Percentiles rank a stretch among this genome's conserved stretches.
Conservation (phyloP, 2,888 invertebrate genomes). For the Leucozona laternaria region DNA sequence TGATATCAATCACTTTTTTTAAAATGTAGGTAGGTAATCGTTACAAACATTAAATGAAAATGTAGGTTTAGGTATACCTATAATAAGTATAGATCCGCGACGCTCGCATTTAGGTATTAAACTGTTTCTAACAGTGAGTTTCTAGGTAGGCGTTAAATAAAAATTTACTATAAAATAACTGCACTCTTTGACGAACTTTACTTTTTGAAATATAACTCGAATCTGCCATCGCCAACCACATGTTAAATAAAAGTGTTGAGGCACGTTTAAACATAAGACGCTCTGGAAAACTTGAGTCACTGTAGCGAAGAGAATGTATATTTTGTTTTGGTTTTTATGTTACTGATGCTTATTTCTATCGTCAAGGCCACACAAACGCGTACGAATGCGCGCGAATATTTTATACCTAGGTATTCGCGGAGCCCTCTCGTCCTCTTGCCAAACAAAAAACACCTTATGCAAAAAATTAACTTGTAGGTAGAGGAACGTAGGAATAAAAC, state of each 20-base stretch:
- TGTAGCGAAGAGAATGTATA: constrained; percentile 48
- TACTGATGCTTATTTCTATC: constrained; percentile 26
- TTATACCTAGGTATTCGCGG: constrained; percentile 46
- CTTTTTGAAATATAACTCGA: constrained; percentile 41
- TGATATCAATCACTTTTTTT: not conserved
- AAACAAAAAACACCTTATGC: constrained; percentile 29
- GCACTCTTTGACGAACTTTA: constrained; percentile 49
- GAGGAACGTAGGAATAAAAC: constrained; percentile 30
- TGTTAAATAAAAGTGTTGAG: constrained; percentile 54
- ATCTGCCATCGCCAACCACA: constrained; percentile 57
- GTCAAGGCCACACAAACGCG: constrained; percentile 52
- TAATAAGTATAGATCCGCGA: too few species aligned
- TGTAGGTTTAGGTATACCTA: too few species aligned
- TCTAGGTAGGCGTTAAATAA: not conserved
- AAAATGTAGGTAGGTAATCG: too few species aligned
- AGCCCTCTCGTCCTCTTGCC: constrained; percentile 18
- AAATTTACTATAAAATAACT: not conserved
- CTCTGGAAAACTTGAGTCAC: constrained; percentile 54
- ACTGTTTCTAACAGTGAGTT: not conserved
- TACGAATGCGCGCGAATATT: constrained; percentile 65
- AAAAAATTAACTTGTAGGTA: constrained; percentile 14
- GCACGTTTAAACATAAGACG: constrained; percentile 47
- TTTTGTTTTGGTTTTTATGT: constrained; percentile 23
- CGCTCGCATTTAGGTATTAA: not conserved
- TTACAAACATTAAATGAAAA: too few species aligned